phyloP scores from a whole-genome alignment of 2,888 invertebrate species.

The Calephelis perditalis region DNA sequence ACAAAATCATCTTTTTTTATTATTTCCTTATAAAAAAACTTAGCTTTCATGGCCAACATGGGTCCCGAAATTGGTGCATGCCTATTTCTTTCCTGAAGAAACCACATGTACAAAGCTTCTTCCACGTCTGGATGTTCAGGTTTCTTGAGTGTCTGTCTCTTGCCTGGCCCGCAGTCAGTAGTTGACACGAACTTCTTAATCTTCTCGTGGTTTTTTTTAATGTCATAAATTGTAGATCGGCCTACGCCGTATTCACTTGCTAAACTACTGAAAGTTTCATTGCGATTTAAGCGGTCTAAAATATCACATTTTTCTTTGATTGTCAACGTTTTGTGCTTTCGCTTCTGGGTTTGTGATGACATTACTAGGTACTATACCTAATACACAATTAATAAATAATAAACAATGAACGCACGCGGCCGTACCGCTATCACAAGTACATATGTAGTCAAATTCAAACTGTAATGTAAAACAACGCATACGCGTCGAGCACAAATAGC shows the following conservation, averaged over 20 bases:
- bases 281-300: slow-evolving; percentile 29
- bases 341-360: slow-evolving; percentile 30
- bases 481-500: slow-evolving; percentile 25
- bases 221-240: slow-evolving; percentile 25
- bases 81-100: slow-evolving; percentile 31
- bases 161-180: slow-evolving; percentile 32
- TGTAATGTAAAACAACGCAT: slow-evolving; percentile 17
- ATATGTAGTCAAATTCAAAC: slow-evolving; percentile 25
- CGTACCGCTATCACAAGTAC: slow-evolving; percentile 25
- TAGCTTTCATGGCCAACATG: slow-evolving; percentile 32
- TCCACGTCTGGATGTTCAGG: slow-evolving; percentile 33
- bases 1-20: slow-evolving; percentile 33
- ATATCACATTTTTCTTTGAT: slow-evolving; percentile 34
- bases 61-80: slow-evolving; percentile 31
- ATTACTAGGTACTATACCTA: slow-evolving; percentile 26
- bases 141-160: slow-evolving; percentile 32
- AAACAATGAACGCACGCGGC: slow-evolving; percentile 29
- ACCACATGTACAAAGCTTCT: slow-evolving; percentile 35
- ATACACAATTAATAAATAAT: slow-evolving; percentile 29
- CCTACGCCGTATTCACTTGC: slow-evolving; percentile 27
- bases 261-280: slow-evolving; percentile 24
- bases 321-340: slow-evolving; percentile 31
- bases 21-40: slow-evolving; percentile 32
- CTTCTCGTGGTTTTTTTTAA: slow-evolving; percentile 31
- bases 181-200: slow-evolving; percentile 29